phyloP scores from a whole-genome alignment of 2,113 vertebrate genomes.

The Tachuris rubrigastra region DNA sequence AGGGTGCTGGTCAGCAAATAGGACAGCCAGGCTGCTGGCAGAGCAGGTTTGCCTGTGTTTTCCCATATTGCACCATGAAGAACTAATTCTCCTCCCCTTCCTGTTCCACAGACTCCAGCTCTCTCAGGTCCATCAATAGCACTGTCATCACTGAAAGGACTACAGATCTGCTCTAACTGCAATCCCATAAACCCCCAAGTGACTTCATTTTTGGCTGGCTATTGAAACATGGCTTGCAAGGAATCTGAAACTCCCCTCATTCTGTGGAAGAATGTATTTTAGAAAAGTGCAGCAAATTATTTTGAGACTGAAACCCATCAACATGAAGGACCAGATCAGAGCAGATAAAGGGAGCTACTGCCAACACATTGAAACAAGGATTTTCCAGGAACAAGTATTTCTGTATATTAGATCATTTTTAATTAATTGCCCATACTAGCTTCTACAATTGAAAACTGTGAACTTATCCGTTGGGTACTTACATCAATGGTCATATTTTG shows the following conservation, averaged over 20 bases:
- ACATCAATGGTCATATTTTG: background rate
- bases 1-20: background rate
- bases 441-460: background rate
- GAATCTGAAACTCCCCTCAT: background rate
- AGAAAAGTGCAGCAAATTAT: background rate
- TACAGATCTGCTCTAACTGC: background rate
- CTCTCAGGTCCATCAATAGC: background rate
- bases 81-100: background rate
- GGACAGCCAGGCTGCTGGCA: background rate
- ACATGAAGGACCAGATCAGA: rapidly evolving
- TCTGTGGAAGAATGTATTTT: background rate
- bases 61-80: background rate
- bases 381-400: background rate
- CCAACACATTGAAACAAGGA: background rate
- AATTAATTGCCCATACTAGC: background rate
- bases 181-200: background rate
- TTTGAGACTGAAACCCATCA: background rate
- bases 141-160: background rate
- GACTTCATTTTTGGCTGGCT: background rate
- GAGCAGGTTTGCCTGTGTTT: background rate
- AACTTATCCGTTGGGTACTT: background rate
- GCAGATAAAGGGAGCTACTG: background rate
- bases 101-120: background rate
- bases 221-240: background rate
- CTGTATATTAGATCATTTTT: background rate